These are phyloP conservation scores for Xenus cinereus DNA, from an alignment of 2,113 vertebrate species.

Conservation along the genomic window DNA sequence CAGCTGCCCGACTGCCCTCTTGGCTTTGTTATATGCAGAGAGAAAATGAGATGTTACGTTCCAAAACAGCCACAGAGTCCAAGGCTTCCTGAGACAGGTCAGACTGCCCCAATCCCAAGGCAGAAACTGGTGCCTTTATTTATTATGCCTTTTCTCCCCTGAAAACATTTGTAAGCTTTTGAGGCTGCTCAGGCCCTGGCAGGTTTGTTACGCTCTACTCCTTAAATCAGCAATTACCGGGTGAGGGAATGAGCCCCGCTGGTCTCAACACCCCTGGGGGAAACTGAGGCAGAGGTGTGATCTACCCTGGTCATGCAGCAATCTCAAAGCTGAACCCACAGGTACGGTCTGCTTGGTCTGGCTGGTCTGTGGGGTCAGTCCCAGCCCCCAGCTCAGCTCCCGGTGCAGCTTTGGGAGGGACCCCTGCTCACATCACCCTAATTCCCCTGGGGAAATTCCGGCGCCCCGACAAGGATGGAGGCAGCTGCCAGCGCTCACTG, in stretches of 20 bases:
- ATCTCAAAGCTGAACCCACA: not conserved
- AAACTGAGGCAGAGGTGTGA: not conserved
- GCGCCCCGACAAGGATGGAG: fast-evolving
- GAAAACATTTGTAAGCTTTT: not conserved
- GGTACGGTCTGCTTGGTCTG: fast-evolving
- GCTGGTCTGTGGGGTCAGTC: fast-evolving
- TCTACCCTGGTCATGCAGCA: not conserved
- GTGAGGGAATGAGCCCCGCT: fast-evolving
- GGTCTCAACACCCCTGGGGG: fast-evolving
- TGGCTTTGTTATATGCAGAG: not conserved
- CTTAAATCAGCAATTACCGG: not conserved
- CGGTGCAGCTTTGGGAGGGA: fast-evolving
- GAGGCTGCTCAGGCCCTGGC: not conserved
- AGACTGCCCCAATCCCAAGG: not conserved
- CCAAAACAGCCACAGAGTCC: not conserved
- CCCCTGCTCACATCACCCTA: fast-evolving
- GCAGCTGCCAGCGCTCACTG: not conserved
- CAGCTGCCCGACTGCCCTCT: not conserved
- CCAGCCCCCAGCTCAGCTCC: not conserved
- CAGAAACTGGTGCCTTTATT: not conserved
- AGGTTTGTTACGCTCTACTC: not conserved
- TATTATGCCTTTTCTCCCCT: not conserved
- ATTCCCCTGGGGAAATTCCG: not conserved
- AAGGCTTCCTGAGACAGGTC: not conserved
- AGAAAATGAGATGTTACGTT: not conserved